Evolutionary conservation across 2,797 vertebrate species (phyloP).

Genomic region (Darevskia nairensis): DNA sequence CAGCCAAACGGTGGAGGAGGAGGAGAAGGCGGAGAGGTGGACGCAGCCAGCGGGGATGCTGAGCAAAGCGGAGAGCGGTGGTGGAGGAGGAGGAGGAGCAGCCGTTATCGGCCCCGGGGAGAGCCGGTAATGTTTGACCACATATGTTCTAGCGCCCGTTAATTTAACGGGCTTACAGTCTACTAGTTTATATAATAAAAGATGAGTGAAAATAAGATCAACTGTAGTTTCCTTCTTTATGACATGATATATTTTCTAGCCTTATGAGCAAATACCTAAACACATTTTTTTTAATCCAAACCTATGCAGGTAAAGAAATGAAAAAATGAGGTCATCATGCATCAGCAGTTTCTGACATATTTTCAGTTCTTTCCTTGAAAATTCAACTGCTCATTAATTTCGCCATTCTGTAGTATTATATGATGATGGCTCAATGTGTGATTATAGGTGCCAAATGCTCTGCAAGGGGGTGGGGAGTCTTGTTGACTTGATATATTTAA

Average conservation of each 20-base stretch:
- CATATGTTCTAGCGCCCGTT: too few relatives aligned
- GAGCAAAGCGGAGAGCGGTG: too few relatives aligned
- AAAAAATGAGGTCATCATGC: not conserved
- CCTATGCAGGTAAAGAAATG: not conserved
- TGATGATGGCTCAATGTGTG: constrained; percentile 5
- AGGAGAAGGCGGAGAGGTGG: too few relatives aligned
- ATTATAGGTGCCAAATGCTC: constrained; percentile 23
- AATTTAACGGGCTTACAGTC: too few relatives aligned
- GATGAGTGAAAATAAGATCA: not conserved
- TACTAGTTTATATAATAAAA: not conserved
- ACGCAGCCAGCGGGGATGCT: too few relatives aligned
- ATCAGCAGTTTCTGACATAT: not conserved
- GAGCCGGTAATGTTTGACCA: too few relatives aligned
- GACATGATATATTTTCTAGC: not conserved
- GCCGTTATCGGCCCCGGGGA: too few relatives aligned
- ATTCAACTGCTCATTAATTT: constrained; percentile 10
- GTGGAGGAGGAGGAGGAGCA: too few relatives aligned
- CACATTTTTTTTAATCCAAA: not conserved
- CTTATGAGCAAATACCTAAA: not conserved
- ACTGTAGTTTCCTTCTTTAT: not conserved
- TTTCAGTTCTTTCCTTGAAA: not conserved
- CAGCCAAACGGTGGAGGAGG: too few relatives aligned
- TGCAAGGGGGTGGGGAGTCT: not conserved
- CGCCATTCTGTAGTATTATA: constrained; percentile 6
- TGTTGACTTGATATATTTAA: constrained; percentile 6